phyloP scores from a whole-genome alignment of 2,113 vertebrate species.

The Lates calcarifer region DNA sequence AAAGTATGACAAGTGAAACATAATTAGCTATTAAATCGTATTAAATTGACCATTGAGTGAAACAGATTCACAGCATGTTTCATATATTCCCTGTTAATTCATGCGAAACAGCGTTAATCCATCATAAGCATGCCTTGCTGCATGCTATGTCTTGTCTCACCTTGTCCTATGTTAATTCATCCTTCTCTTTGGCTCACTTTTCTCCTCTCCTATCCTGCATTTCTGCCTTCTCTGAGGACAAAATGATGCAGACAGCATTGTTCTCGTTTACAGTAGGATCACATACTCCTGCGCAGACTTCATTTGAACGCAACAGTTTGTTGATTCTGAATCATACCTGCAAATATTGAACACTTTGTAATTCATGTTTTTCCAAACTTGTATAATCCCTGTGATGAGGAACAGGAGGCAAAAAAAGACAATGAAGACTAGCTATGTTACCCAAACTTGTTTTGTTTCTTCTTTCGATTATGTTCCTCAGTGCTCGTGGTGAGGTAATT shows the following conservation, averaged over 20 bases:
- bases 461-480: background rate
- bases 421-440: background rate
- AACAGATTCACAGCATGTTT: constrained; percentile 76
- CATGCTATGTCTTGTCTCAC: constrained; percentile 31
- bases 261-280: constrained; percentile 48
- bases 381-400: constrained; percentile 43
- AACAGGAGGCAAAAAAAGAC: background rate
- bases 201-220: background rate
- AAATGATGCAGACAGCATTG: constrained; percentile 1
- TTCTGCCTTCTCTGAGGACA: background rate
- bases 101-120: constrained; percentile 76
- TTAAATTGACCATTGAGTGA: constrained; percentile 79
- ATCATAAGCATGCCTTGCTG: constrained; percentile 53
- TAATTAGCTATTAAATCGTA: constrained; percentile 81
- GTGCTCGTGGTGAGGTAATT: background rate
- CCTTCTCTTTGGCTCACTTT: background rate
- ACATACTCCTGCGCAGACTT: constrained; percentile 31
- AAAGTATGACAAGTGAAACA: constrained; percentile 75
- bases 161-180: constrained; percentile 46
- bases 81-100: constrained; percentile 73
- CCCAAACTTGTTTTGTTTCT: constrained; percentile 7
- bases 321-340: constrained; percentile 52
- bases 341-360: constrained; percentile 59
- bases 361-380: constrained; percentile 43
- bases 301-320: constrained; percentile 33